Conservation (phyloP, 2,888 invertebrate genomes). For the Microctonus hyperodae region DNA sequence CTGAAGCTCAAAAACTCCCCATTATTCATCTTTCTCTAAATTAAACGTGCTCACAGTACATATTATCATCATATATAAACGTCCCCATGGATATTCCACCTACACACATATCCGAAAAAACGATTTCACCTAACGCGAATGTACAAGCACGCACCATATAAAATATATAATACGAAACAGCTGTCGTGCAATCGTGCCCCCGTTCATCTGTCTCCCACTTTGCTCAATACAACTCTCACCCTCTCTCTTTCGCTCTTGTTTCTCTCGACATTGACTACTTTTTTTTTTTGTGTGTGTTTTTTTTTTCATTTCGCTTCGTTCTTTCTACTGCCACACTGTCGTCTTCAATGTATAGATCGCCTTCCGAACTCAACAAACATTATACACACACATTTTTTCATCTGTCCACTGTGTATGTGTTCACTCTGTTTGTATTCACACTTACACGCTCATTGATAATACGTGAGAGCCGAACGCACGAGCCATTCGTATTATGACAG, state of each 20-base stretch:
- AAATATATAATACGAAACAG: slow-evolving; percentile 42
- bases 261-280: neutral
- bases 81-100: slow-evolving; percentile 46
- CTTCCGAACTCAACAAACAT: neutral
- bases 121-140: slow-evolving; percentile 24
- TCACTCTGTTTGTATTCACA: slow-evolving; percentile 7
- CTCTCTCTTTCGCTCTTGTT: slow-evolving; percentile 31
- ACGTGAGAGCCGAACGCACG: slow-evolving; percentile 17
- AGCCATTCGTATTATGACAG: slow-evolving; percentile 36
- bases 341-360: slow-evolving; percentile 12
- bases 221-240: slow-evolving; percentile 26
- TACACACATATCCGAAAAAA: slow-evolving; percentile 36
- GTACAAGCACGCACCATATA: slow-evolving; percentile 9
- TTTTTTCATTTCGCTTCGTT: neutral
- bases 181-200: slow-evolving; percentile 40
- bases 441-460: slow-evolving; percentile 3
- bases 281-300: neutral
- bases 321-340: slow-evolving; percentile 15
- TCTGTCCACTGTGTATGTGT: neutral
- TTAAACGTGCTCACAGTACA: neutral
- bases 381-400: neutral
- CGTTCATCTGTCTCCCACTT: slow-evolving; percentile 28
- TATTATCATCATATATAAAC: slow-evolving; percentile 12
- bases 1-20: slow-evolving; percentile 26
- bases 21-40: slow-evolving; percentile 33